phyloP scores from a whole-genome alignment of 1,140 invertebrate species.

The Trichonephila inaurata region DNA sequence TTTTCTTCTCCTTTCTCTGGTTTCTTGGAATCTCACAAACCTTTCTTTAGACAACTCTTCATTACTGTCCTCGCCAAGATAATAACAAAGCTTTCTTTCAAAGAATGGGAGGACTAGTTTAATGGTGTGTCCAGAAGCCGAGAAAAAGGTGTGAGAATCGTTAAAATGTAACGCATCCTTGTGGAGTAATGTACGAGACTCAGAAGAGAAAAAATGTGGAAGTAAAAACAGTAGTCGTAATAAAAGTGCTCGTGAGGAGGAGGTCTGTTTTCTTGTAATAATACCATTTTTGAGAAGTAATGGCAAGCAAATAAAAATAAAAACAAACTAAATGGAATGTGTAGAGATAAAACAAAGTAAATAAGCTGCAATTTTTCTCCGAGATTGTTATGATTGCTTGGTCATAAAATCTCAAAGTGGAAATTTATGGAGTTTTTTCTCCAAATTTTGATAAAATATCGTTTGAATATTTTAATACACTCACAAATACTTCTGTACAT shows the following conservation, averaged over 20 bases:
- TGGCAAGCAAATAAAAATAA: no score
- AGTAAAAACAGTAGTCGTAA: background rate
- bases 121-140: constrained; percentile 2
- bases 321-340: no score
- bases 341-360: no score
- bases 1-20: background rate
- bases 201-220: background rate
- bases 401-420: no score
- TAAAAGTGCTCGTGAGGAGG: background rate
- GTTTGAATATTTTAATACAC: no score
- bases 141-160: constrained; percentile 10
- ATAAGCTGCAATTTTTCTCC: no score
- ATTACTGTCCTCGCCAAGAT: background rate
- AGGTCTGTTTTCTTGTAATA: background rate
- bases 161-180: constrained; percentile 32
- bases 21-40: background rate
- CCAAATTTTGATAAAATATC: no score
- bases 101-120: background rate
- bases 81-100: constrained; percentile 28
- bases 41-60: background rate
- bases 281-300: no score
- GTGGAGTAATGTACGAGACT: constrained; percentile 5
- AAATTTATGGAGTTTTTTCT: no score
- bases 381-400: no score
- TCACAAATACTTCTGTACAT: no score